Base-by-base conservation (phyloP, 2,113 vertebrate genomes). In the Agapornis roseicollis region DNA sequence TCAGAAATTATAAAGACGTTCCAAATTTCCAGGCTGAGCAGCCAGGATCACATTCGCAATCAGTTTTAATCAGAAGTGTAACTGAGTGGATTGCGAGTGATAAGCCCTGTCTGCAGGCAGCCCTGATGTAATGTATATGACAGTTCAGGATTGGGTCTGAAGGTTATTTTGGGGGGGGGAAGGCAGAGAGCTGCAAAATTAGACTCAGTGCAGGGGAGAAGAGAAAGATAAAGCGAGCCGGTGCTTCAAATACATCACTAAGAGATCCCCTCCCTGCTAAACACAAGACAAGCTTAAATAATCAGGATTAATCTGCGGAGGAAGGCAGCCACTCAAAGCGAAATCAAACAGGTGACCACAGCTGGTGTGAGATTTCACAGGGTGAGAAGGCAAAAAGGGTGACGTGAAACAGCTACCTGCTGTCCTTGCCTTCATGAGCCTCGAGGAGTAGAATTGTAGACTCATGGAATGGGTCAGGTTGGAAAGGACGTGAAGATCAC, bases 291-390 rank as follows among this genome's bases (percentile, higher is more conserved):
- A 94, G 94, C 96, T 97, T 93, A 96, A 96, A 91, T 94, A 96
- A 98, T 97, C 94, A 94, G 95, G 97, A 98, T 98, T 97, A 98
- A 98, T 98, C 97, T 97, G 89, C 87, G 66, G 83, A 96, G 96
- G 94, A 97, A 95, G 80, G 90, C 91, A 94, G 84, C 81, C 50
- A 68, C 76, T 95, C 93, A 56, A 92, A 97, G 95, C 91, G 73
- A 86, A 97, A 89, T 97, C 95, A 96, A 97, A 98, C 96, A 98
- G 94, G 97, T 98, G 97, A 97, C 94, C 97, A 93, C 96, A 97
- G 96, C 93, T 98, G 97, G 96, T 9, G 37, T 58, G 49, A 90
- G 69, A 93, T 92, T 95, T 89, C 80, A 22, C 82, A 68, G 55
- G 80, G 96, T 82, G 80, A 93, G 81, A 88, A 93, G 89, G 58